Percentiles rank a stretch among this genome's conserved stretches.
These are phyloP conservation scores for Pseudococcus longispinus DNA, from an alignment of 2,888 invertebrate species.

Conservation along the genomic window DNA sequence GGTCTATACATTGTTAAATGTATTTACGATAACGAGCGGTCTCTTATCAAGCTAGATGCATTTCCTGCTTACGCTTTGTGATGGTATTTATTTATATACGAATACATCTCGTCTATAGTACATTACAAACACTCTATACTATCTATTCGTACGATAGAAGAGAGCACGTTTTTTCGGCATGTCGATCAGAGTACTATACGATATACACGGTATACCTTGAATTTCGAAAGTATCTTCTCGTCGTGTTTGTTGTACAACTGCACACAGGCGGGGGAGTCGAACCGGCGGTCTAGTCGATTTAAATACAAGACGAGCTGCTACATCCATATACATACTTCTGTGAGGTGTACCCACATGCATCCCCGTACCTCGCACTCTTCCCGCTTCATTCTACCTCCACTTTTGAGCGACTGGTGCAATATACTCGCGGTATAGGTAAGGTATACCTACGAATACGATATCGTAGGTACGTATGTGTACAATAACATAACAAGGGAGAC, in stretches of 20 bases:
- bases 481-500: constrained; percentile 51
- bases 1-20: not conserved
- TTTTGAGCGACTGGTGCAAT: constrained; percentile 1
- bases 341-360: constrained; percentile 2
- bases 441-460: not conserved
- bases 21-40: not conserved
- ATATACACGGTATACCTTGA: not conserved
- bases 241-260: not conserved
- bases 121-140: too few relatives aligned
- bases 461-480: not conserved
- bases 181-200: not conserved
- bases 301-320: not conserved
- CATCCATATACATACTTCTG: not conserved
- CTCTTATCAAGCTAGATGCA: not conserved
- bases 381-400: not conserved
- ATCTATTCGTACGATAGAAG: not conserved
- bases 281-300: not conserved
- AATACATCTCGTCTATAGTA: too few relatives aligned
- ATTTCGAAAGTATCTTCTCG: constrained; percentile 25
- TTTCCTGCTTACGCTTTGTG: not conserved
- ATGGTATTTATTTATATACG: not conserved
- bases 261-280: not conserved
- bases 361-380: not conserved
- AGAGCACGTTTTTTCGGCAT: not conserved
- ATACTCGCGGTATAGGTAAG: not conserved